phyloP scores from a whole-genome alignment of 1,140 invertebrate species.

The Arctopsyche grandis region DNA sequence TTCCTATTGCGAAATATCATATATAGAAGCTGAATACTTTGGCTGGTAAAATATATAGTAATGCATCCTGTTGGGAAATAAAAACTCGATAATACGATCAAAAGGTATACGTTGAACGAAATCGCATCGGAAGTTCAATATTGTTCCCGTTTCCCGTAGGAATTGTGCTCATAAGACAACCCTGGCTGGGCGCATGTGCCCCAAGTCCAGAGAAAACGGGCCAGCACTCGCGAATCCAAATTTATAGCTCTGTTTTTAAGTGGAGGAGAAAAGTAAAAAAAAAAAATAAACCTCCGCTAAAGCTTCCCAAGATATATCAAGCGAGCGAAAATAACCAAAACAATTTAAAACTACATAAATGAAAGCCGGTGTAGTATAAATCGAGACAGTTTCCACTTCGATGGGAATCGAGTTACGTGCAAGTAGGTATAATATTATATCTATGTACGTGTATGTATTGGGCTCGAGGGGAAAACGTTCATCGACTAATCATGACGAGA shows the following conservation, averaged over 20 bases:
- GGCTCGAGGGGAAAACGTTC: background rate
- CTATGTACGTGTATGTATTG: background rate
- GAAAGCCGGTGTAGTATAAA: background rate
- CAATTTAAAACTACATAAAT: background rate
- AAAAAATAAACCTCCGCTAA: background rate
- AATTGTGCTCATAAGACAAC: conserved; percentile 30
- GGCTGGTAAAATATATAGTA: too few relatives aligned
- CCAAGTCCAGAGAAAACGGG: background rate
- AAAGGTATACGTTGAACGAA: background rate
- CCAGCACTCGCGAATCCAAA: conserved; percentile 18
- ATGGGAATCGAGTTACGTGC: background rate
- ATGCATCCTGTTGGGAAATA: too few relatives aligned
- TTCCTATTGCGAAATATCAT: too few relatives aligned
- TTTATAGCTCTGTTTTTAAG: conserved; percentile 29
- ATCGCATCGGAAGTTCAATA: conserved; percentile 22
- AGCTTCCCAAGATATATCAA: background rate
- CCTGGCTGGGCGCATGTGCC: conserved; percentile 4
- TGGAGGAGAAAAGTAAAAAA: conserved; percentile 11
- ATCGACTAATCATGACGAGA: background rate
- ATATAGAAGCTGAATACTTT: too few relatives aligned
- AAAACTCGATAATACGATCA: background rate
- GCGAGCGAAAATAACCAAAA: background rate
- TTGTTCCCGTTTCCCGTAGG: conserved; percentile 16
- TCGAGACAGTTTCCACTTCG: too few relatives aligned
- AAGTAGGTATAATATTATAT: background rate